A percentile compares a stretch with the other conserved stretches of the same genome.
These are phyloP conservation scores for Endotricha flammealis DNA, from an alignment of 2,888 invertebrate species.

Conservation along the genomic window DNA sequence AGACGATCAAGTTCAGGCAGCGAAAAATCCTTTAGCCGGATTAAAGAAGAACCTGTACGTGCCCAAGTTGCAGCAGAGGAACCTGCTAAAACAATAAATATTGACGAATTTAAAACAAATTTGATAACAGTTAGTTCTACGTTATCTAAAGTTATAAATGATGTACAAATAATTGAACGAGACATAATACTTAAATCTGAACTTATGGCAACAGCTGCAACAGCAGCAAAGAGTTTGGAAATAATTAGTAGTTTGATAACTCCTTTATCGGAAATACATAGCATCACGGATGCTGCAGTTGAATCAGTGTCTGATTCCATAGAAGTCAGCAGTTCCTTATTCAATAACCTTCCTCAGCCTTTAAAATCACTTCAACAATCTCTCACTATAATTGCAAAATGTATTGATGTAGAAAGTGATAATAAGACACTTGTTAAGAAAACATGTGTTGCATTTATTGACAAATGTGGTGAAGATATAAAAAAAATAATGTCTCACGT, in stretches of 20 bases:
- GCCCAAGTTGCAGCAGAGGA: conserved; percentile 15
- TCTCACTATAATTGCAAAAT: conserved; percentile 82
- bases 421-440: conserved; percentile 83
- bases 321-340: conserved; percentile 69
- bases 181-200: conserved; percentile 82
- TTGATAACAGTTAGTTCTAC: conserved; percentile 37
- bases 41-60: conserved; percentile 48
- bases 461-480: conserved; percentile 77
- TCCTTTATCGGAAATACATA: conserved; percentile 81
- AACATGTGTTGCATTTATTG: conserved; percentile 82
- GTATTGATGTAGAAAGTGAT: conserved; percentile 82
- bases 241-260: conserved; percentile 80
- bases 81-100: conserved; percentile 23
- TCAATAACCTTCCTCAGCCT: conserved; percentile 76
- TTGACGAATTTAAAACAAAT: conserved; percentile 42
- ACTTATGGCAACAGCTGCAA: conserved; percentile 81
- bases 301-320: conserved; percentile 54
- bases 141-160: conserved; percentile 72
- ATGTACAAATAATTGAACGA: conserved; percentile 80
- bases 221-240: conserved; percentile 82
- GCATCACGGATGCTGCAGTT: conserved; percentile 75
- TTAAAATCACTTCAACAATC: conserved; percentile 81
- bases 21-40: conserved; percentile 65
- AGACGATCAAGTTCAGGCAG: conserved; percentile 63
- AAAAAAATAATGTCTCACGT: conserved; percentile 72